Evolutionary conservation across 1,140 invertebrate genomes (phyloP).

Genomic region (Drosophila nebulosa): DNA sequence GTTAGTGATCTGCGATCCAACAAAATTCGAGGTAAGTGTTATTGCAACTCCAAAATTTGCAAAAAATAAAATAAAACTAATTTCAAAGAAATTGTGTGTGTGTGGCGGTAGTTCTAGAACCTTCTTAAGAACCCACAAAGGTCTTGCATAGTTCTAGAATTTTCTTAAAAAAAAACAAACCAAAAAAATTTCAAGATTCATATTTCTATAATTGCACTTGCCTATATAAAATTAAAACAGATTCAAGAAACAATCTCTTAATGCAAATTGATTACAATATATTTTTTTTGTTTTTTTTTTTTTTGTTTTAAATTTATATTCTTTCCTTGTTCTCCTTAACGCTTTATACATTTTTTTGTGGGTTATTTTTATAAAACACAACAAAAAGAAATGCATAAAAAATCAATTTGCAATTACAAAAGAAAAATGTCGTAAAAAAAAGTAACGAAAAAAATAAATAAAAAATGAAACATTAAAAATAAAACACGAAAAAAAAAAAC

Average conservation of each 20-base stretch:
- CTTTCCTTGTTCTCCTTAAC: neutral
- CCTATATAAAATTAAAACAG: neutral
- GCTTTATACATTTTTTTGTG: neutral
- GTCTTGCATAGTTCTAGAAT: neutral
- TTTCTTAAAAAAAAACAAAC: neutral
- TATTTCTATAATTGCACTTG: neutral
- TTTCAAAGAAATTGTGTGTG: too few species aligned
- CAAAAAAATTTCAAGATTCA: too few species aligned
- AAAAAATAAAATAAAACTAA: neutral
- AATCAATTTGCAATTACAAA: constrained; percentile 65
- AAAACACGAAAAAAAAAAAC: constrained; percentile 32
- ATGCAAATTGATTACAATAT: constrained; percentile 2
- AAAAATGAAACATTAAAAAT: constrained; percentile 19
- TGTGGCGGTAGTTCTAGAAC: neutral
- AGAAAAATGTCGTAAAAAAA: constrained; percentile 46
- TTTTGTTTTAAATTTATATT: neutral
- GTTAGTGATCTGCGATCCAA: constrained; percentile 66
- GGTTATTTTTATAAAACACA: neutral
- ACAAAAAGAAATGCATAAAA: constrained; percentile 55
- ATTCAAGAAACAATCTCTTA: neutral
- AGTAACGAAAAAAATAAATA: constrained; percentile 11
- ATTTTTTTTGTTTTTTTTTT: neutral
- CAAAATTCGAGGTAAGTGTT: constrained; percentile 80
- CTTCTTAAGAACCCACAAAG: too few species aligned
- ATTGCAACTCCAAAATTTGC: too few species aligned